Percentiles rank a stretch among this genome's conserved stretches.
These are phyloP conservation scores for Vulpes ferrilata DNA, from an alignment of 2,113 vertebrate genomes.

Conservation along the genomic window DNA sequence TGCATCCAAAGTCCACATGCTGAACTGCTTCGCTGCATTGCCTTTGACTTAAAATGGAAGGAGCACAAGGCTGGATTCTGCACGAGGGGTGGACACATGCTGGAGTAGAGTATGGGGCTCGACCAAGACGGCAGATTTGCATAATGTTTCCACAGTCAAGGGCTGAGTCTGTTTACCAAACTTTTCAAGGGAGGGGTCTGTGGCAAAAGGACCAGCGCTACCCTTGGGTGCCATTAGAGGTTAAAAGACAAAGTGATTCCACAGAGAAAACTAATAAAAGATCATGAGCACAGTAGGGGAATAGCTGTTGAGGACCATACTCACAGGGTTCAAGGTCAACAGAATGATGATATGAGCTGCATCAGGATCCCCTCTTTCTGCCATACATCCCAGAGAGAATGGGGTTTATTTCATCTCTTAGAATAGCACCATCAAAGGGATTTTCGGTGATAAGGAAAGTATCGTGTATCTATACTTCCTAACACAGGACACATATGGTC, in stretches of 20 bases:
- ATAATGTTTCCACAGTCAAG: background rate
- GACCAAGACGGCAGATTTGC: too few species aligned
- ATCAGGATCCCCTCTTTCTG: background rate
- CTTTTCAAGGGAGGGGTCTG: background rate
- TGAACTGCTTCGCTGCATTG: background rate
- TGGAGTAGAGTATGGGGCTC: background rate
- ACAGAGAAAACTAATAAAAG: background rate
- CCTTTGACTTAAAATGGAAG: background rate
- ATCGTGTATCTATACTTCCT: background rate
- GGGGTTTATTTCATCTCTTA: background rate
- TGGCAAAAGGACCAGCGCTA: background rate
- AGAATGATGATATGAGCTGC: background rate
- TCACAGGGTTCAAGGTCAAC: background rate
- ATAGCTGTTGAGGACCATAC: background rate
- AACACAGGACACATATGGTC: accelerated
- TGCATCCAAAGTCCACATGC: background rate
- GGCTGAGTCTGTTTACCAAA: background rate
- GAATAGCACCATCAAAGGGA: background rate
- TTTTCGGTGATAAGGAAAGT: background rate
- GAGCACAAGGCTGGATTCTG: background rate
- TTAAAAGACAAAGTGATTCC: background rate
- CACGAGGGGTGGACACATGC: background rate
- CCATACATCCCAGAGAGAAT: background rate
- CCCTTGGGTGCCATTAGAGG: background rate
- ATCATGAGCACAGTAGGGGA: background rate